Conservation (phyloP, 2,888 invertebrate species). For the Diploptera punctata region DNA sequence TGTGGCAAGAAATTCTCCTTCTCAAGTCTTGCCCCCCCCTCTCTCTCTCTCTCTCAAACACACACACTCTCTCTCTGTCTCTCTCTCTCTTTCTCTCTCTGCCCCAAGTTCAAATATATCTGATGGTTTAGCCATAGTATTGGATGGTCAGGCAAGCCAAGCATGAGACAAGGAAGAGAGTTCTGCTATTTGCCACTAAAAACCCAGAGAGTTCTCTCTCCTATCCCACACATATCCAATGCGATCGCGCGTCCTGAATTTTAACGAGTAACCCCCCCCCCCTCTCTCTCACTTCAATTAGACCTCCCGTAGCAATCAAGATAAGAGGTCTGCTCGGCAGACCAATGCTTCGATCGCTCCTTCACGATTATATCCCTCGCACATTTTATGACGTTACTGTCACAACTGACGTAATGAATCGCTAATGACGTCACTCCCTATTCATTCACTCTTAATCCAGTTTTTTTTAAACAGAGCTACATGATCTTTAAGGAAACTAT, state of each 20-base stretch:
- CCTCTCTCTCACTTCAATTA: slow-evolving; percentile 38
- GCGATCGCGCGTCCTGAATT: slow-evolving; percentile 20
- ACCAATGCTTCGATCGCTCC: slow-evolving; percentile 7
- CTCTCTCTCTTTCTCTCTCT: background rate
- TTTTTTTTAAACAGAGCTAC: no score
- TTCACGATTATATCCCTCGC: background rate
- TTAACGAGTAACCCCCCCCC: slow-evolving; percentile 20
- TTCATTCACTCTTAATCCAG: no score
- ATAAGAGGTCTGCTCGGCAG: slow-evolving; percentile 30
- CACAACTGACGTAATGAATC: slow-evolving; percentile 34
- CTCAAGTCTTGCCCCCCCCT: no score
- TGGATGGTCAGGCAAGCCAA: background rate
- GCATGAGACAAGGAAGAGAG: slow-evolving; percentile 3
- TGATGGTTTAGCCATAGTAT: background rate
- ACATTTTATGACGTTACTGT: slow-evolving; percentile 20
- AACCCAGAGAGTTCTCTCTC: background rate
- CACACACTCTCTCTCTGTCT: no score
- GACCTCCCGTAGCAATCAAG: slow-evolving; percentile 38
- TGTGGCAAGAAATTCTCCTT: background rate
- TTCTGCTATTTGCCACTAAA: slow-evolving; percentile 11
- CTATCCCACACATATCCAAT: slow-evolving; percentile 3
- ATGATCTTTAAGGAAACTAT: no score
- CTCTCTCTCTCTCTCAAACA: no score
- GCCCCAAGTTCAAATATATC: background rate
- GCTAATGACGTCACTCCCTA: slow-evolving; percentile 32